Evolutionary conservation across 2,888 invertebrate genomes (phyloP).

Genomic region (Blastobasis adustella): DNA sequence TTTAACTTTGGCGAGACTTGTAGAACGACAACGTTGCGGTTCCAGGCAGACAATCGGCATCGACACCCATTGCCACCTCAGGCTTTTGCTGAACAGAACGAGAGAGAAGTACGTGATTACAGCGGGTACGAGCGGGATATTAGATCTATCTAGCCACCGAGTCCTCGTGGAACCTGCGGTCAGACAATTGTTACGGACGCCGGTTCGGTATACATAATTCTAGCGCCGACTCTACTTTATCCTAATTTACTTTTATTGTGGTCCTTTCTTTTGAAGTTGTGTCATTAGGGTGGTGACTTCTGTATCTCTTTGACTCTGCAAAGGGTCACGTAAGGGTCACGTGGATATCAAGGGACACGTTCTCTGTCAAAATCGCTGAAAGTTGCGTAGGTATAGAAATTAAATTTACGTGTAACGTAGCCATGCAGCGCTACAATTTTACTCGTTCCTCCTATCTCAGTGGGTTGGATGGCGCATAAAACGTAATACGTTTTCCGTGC

Average conservation of each 20-base stretch:
- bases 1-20: not conserved
- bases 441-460: no score
- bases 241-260: slow-evolving; percentile 8
- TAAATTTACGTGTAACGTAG: no score
- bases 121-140: not conserved
- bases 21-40: slow-evolving; percentile 2
- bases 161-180: slow-evolving; percentile 7
- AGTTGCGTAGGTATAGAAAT: no score
- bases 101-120: slow-evolving; percentile 5
- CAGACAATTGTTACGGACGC: not conserved
- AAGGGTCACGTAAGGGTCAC: no score
- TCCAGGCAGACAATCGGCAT: slow-evolving; percentile 19
- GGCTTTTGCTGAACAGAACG: slow-evolving; percentile 17
- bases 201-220: slow-evolving; percentile 2
- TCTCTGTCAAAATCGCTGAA: no score
- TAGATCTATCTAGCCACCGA: slow-evolving; percentile 3
- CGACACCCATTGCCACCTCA: slow-evolving; percentile 22
- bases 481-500: no score
- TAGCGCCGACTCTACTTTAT: not conserved
- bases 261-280: not conserved
- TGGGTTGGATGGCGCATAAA: no score
- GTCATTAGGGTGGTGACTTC: not conserved
- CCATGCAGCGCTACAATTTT: no score
- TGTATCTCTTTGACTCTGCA: no score
- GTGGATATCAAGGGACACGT: no score